These are phyloP conservation scores for Eristalis tenax DNA, from an alignment of 2,888 invertebrate species.

Conservation along the genomic window DNA sequence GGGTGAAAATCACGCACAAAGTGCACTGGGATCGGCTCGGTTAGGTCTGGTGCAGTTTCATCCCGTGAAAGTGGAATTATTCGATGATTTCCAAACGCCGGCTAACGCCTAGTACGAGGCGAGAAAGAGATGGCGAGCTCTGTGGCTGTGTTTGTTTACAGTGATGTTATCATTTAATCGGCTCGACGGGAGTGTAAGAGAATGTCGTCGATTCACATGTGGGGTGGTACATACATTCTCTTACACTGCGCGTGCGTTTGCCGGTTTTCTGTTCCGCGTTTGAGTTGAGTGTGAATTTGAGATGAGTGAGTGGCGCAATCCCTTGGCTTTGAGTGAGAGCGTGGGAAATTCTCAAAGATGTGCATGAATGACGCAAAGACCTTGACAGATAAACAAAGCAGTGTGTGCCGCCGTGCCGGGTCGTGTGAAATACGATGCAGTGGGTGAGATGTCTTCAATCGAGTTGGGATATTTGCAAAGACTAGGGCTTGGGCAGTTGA, in stretches of 20 bases:
- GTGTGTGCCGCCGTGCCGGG: background rate
- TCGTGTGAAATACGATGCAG: background rate
- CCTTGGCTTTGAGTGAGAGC: background rate
- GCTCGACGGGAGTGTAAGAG: background rate
- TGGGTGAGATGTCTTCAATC: background rate
- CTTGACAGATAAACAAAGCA: background rate
- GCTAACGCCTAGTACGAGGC: constrained; percentile 54
- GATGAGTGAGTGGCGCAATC: background rate
- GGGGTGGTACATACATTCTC: too few species aligned
- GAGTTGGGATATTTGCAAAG: background rate
- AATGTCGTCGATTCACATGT: background rate
- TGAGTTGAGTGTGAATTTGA: background rate
- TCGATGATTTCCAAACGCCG: constrained; percentile 40
- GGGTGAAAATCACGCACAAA: background rate
- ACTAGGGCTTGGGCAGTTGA: too few species aligned
- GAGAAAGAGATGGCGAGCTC: constrained; percentile 21
- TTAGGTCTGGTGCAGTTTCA: background rate
- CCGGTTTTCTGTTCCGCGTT: background rate
- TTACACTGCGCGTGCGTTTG: too few species aligned
- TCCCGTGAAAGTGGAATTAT: background rate
- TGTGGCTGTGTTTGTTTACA: background rate
- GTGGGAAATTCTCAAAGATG: background rate
- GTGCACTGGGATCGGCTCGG: background rate
- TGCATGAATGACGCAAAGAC: background rate
- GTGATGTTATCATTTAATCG: background rate